These are phyloP conservation scores for Onthophagus taurus DNA, from an alignment of 1,140 invertebrate species.

Conservation along the genomic window DNA sequence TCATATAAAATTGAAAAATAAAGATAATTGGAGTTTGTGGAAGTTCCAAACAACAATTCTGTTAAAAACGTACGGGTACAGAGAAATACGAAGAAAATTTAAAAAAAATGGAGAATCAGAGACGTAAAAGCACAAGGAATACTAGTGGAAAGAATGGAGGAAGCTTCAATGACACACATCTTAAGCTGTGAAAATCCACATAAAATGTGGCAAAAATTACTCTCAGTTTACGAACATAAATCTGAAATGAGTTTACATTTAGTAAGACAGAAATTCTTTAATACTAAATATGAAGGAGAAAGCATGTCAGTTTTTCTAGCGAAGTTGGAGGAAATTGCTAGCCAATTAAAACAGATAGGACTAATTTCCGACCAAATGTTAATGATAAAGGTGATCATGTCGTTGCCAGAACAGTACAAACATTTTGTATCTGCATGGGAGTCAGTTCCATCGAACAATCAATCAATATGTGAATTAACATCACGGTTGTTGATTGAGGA, in stretches of 20 bases:
- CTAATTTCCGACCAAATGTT: slow-evolving; percentile 27
- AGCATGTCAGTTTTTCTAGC: slow-evolving; percentile 14
- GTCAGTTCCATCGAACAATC: slow-evolving; percentile 22
- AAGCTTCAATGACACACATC: slow-evolving; percentile 9
- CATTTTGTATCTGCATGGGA: slow-evolving; percentile 28
- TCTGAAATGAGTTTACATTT: slow-evolving; percentile 15
- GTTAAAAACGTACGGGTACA: too few species aligned
- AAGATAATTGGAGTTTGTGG: too few species aligned
- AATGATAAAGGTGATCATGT: slow-evolving; percentile 31
- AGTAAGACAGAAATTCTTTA: slow-evolving; percentile 12
- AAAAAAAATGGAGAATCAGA: slow-evolving; percentile 7
- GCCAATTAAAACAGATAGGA: slow-evolving; percentile 23
- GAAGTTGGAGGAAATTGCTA: slow-evolving; percentile 24
- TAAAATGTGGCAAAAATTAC: slow-evolving; percentile 17
- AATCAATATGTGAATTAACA: slow-evolving; percentile 28
- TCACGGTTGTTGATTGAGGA: slow-evolving; percentile 32
- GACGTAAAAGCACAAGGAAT: slow-evolving; percentile 13
- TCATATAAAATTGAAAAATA: too few species aligned
- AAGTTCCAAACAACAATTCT: too few species aligned
- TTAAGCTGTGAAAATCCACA: slow-evolving; percentile 3
- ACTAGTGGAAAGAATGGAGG: slow-evolving; percentile 8
- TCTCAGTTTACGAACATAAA: slow-evolving; percentile 14
- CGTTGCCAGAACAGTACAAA: slow-evolving; percentile 20
- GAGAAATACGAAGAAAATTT: too few species aligned
- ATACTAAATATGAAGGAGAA: slow-evolving; percentile 3